Evolutionary conservation across 2,113 vertebrate genomes (phyloP).

Genomic region (Terrapene triunguis): DNA sequence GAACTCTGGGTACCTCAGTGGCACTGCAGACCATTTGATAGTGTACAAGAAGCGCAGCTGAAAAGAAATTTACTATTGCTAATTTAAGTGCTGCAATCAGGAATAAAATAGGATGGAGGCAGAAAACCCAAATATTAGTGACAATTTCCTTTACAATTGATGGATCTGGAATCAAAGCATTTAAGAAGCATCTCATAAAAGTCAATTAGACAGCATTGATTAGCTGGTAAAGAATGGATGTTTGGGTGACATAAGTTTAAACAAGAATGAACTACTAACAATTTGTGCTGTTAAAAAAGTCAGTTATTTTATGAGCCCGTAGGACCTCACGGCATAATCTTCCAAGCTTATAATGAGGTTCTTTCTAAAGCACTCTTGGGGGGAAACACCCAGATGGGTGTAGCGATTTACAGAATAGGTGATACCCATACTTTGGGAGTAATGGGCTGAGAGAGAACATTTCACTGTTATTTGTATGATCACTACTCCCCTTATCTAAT

Average conservation of each 20-base stretch:
- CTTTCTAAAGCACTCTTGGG: neutral
- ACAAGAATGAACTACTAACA: neutral
- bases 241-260: neutral
- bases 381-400: neutral
- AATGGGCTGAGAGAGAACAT: neutral
- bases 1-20: neutral
- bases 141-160: neutral
- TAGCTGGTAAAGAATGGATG: neutral
- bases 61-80: neutral
- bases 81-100: neutral
- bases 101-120: neutral
- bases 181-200: neutral
- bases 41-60: rapidly evolving
- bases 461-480: neutral
- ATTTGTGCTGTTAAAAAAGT: neutral
- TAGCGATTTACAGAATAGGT: neutral
- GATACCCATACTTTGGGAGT: neutral
- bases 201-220: neutral
- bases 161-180: neutral
- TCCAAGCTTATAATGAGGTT: neutral
- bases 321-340: neutral
- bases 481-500: neutral
- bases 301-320: neutral
- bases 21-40: neutral
- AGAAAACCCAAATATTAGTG: neutral